Conservation (phyloP, 2,797 vertebrate genomes). For the Margarornis squamiger region DNA sequence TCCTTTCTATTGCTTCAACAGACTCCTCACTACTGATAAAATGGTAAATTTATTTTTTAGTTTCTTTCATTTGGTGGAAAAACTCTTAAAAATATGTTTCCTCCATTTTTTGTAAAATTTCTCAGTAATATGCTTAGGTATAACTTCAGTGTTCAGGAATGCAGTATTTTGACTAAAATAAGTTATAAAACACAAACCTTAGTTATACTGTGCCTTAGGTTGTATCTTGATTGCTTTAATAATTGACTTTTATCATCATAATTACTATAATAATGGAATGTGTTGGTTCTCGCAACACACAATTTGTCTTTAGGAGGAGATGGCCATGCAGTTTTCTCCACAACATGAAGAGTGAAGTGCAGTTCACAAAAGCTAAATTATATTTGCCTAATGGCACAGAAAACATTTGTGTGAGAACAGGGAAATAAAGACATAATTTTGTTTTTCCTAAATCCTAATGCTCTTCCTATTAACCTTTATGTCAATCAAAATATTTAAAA, state of each 20-base stretch:
- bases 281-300: background rate
- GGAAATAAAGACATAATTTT: background rate
- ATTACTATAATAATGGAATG: background rate
- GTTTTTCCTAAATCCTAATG: background rate
- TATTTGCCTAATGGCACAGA: background rate
- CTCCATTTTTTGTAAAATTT: fast-evolving
- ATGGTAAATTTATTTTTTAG: background rate
- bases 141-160: background rate
- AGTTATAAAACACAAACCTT: background rate
- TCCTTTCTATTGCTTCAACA: background rate
- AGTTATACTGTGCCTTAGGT: background rate
- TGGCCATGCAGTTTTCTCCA: background rate
- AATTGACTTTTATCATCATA: background rate
- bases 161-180: background rate
- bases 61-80: background rate
- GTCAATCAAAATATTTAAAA: background rate
- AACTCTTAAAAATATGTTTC: background rate
- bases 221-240: background rate
- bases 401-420: background rate
- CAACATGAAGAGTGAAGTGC: background rate
- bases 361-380: background rate
- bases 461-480: background rate
- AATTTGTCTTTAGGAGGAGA: background rate
- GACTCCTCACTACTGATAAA: background rate
- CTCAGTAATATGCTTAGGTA: background rate